phyloP scores from a whole-genome alignment of 2,797 vertebrate genomes.

The Halcyon badia region DNA sequence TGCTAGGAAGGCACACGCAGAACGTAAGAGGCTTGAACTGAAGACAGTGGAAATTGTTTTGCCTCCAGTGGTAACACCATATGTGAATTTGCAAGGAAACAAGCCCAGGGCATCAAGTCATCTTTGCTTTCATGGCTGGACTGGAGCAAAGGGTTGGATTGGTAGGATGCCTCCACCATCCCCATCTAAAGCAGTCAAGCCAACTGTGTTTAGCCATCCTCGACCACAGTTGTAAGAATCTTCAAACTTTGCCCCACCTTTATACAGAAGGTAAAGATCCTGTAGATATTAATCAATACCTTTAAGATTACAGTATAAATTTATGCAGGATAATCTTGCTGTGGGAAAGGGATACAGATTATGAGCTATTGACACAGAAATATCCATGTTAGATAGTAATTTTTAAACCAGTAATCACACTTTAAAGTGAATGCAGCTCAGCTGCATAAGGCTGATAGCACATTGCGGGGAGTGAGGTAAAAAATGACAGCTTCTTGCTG shows the following conservation, averaged over 20 bases:
- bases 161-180: neutral
- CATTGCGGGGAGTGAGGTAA: neutral
- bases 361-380: neutral
- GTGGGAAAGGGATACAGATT: neutral
- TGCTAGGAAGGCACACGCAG: constrained; percentile 17
- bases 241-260: neutral
- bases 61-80: constrained; percentile 77
- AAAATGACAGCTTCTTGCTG: neutral
- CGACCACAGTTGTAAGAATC: constrained; percentile 71
- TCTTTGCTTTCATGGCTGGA: constrained; percentile 40
- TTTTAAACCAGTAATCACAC: neutral
- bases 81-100: neutral
- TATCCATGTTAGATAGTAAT: neutral
- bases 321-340: neutral
- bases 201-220: neutral
- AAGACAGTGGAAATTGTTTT: constrained; percentile 80
- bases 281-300: neutral
- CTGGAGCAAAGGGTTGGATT: neutral
- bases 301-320: neutral
- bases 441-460: neutral
- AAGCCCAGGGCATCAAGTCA: constrained; percentile 1
- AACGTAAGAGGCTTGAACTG: constrained; percentile 63
- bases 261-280: neutral
- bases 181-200: constrained; percentile 13
- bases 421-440: neutral